These are phyloP conservation scores for Morone saxatilis DNA, from an alignment of 2,113 vertebrate species.

Conservation along the genomic window DNA sequence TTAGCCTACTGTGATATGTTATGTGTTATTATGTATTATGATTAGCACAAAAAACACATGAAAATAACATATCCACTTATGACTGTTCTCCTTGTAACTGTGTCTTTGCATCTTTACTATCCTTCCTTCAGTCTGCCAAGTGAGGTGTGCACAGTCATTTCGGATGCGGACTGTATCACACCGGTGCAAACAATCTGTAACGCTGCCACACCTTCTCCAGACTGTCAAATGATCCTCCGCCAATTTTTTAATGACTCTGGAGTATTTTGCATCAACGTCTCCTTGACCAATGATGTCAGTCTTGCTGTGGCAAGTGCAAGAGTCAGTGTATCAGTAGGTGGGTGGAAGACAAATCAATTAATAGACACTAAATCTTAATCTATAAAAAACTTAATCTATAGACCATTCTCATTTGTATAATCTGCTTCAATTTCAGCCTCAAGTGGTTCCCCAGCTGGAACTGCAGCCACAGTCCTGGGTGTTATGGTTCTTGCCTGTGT, in stretches of 20 bases:
- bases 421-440: slow-evolving; percentile 72
- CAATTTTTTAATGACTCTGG: slow-evolving; percentile 91
- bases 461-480: slow-evolving; percentile 83
- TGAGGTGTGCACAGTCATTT: slow-evolving; percentile 92
- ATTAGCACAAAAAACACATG: neutral
- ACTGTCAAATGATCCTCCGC: slow-evolving; percentile 91
- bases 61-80: neutral
- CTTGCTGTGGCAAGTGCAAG: slow-evolving; percentile 90
- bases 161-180: slow-evolving; percentile 88
- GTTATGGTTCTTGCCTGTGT: slow-evolving; percentile 82
- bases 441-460: slow-evolving; percentile 71
- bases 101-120: neutral
- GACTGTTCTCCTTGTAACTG: neutral
- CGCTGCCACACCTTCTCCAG: slow-evolving; percentile 84
- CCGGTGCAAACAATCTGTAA: slow-evolving; percentile 87
- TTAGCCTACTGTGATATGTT: neutral
- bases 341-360: slow-evolving; percentile 20
- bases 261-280: slow-evolving; percentile 94
- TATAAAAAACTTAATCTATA: neutral
- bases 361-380: neutral
- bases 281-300: slow-evolving; percentile 90
- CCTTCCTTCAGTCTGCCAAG: slow-evolving; percentile 87
- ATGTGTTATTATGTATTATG: neutral
- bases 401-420: neutral
- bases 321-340: slow-evolving; percentile 87